phyloP scores from a whole-genome alignment of 1,140 invertebrate species.

The Eueides isabella region DNA sequence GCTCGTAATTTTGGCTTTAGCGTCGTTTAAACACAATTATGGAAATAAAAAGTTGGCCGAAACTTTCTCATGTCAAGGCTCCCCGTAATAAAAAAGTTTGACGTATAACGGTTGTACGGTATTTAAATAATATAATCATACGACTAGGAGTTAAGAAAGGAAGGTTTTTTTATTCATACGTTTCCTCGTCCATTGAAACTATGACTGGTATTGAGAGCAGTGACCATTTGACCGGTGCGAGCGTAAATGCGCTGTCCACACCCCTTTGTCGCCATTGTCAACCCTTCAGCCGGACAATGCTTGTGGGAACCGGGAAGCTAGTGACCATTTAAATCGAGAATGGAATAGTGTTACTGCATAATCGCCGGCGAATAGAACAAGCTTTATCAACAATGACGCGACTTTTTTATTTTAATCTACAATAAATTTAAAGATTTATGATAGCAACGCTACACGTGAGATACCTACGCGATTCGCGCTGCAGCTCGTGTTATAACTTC shows the following conservation, averaged over 20 bases:
- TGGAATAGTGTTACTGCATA: constrained; percentile 55
- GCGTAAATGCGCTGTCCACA: constrained; percentile 70
- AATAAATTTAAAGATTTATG: constrained; percentile 21
- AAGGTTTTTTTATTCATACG: constrained; percentile 73
- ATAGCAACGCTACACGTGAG: background rate
- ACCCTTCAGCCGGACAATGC: constrained; percentile 70
- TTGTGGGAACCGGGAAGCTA: constrained; percentile 74
- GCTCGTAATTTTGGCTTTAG: constrained; percentile 19
- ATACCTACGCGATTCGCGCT: background rate
- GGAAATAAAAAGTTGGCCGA: constrained; percentile 29
- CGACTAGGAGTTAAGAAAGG: constrained; percentile 65
- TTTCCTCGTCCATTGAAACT: constrained; percentile 73
- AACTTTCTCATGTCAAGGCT: constrained; percentile 72
- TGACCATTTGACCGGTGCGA: constrained; percentile 78
- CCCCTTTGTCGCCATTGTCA: constrained; percentile 74
- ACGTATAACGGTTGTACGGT: constrained; percentile 69
- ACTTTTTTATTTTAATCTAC: constrained; percentile 15
- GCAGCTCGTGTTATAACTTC: background rate
- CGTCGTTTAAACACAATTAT: constrained; percentile 19
- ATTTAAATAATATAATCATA: constrained; percentile 77
- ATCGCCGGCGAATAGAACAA: constrained; percentile 42
- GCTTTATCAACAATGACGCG: constrained; percentile 15
- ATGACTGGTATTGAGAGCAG: constrained; percentile 63
- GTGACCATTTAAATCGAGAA: constrained; percentile 63
- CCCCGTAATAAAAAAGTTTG: constrained; percentile 65